A percentile compares a stretch with the other conserved stretches of the same genome.
Conservation (phyloP, 2,888 invertebrate species). For the Callyntrura sp. region DNA sequence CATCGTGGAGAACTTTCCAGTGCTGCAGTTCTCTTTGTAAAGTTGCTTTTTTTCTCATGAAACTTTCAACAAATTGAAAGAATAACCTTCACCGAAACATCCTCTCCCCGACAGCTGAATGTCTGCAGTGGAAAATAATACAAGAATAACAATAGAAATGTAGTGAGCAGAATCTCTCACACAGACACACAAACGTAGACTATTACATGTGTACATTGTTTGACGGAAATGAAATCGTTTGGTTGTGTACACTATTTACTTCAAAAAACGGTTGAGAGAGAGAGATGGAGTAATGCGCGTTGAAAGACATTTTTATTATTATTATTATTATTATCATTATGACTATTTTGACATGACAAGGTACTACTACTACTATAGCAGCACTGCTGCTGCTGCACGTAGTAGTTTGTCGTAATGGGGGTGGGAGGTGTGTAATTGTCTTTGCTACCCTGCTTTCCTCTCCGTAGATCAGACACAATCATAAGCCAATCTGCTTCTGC, state of each 20-base stretch:
- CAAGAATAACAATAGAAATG: neutral
- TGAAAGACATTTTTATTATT: conserved; percentile 39
- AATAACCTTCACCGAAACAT: conserved; percentile 21
- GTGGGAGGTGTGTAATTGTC: neutral
- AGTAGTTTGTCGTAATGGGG: no score
- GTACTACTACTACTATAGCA: neutral
- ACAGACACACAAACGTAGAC: no score
- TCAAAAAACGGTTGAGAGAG: conserved; percentile 1
- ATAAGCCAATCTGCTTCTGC: no score
- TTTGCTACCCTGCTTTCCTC: neutral
- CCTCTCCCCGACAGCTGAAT: neutral
- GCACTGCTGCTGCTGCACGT: neutral
- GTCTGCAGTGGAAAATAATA: neutral
- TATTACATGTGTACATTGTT: conserved; percentile 14
- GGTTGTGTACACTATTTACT: neutral
- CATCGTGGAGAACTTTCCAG: neutral
- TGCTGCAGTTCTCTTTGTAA: neutral
- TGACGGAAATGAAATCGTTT: conserved; percentile 27
- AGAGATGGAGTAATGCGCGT: neutral
- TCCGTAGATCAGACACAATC: neutral
- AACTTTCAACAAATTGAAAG: conserved; percentile 39
- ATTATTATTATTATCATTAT: conserved; percentile 29
- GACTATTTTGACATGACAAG: neutral
- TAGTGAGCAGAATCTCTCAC: no score
- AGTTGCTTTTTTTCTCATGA: neutral